phyloP scores from a whole-genome alignment of 2,888 invertebrate genomes.

The Tolmerus cingulatus region DNA sequence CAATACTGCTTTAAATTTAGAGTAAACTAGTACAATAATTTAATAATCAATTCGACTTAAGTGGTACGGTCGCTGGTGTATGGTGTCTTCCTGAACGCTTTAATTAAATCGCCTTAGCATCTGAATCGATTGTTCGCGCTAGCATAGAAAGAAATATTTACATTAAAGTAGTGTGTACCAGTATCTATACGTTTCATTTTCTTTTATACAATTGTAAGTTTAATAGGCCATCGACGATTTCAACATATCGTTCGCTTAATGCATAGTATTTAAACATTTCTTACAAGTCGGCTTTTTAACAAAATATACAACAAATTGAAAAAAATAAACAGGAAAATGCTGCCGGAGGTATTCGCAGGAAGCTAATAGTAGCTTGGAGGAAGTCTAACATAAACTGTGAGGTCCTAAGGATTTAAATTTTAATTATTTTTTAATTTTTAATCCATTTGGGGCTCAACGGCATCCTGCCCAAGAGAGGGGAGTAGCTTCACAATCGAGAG shows the following conservation, averaged over 20 bases:
- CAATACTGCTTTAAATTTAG: no score
- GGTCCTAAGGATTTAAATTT: background rate
- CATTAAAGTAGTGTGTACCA: conserved; percentile 8
- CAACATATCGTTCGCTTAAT: background rate
- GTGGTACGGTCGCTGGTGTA: background rate
- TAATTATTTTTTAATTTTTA: background rate
- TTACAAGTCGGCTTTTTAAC: conserved; percentile 5
- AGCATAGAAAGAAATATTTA: conserved; percentile 22
- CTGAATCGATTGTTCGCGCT: conserved; percentile 4
- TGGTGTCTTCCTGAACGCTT: background rate
- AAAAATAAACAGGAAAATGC: background rate
- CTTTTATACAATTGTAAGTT: conserved; percentile 45
- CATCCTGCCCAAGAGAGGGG: background rate
- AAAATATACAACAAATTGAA: conserved; percentile 20
- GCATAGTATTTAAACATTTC: conserved; percentile 10
- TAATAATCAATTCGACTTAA: conserved; percentile 24
- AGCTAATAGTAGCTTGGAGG: background rate
- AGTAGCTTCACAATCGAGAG: background rate
- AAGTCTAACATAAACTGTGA: background rate
- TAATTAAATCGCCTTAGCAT: background rate
- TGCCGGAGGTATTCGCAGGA: background rate
- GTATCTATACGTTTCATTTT: background rate
- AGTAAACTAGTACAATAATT: no score
- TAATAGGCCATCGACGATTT: conserved; percentile 46
- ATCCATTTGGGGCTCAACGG: background rate